These are phyloP conservation scores for Pseudorasbora parva DNA, from an alignment of 2,113 vertebrate species.

Conservation along the genomic window DNA sequence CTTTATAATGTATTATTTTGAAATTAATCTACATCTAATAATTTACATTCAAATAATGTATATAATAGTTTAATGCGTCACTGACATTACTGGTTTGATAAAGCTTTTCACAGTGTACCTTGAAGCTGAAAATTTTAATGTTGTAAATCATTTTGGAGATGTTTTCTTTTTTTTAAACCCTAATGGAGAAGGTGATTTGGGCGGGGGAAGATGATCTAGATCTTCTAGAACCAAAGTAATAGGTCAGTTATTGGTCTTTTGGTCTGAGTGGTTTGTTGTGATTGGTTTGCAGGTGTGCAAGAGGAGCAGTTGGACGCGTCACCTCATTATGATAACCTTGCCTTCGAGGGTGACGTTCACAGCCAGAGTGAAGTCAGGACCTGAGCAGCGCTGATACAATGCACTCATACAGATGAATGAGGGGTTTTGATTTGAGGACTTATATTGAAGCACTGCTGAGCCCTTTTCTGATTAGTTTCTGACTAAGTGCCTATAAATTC, in stretches of 20 bases:
- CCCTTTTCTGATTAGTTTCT: slow-evolving; percentile 35
- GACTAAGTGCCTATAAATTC: slow-evolving; percentile 32
- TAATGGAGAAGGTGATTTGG: background rate
- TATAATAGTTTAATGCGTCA: background rate
- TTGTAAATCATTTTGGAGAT: too few species aligned
- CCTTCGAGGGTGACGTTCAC: slow-evolving; percentile 78
- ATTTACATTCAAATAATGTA: background rate
- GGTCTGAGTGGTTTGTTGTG: slow-evolving; percentile 13
- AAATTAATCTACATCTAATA: background rate
- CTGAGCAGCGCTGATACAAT: slow-evolving; percentile 31
- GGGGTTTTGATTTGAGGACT: background rate
- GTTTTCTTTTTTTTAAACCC: too few species aligned
- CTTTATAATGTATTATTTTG: background rate
- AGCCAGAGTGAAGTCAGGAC: slow-evolving; percentile 31
- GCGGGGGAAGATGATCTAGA: too few species aligned
- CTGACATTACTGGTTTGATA: background rate
- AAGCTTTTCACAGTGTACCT: background rate
- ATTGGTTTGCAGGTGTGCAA: slow-evolving; percentile 43
- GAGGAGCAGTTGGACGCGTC: slow-evolving; percentile 67
- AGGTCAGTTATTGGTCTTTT: background rate
- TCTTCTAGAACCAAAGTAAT: background rate
- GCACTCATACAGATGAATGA: slow-evolving; percentile 8
- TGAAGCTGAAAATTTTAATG: background rate
- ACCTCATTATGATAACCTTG: slow-evolving; percentile 83
- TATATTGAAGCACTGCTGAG: slow-evolving; percentile 10